phyloP scores from a whole-genome alignment of 2,888 invertebrate genomes.

The Neria commutata region DNA sequence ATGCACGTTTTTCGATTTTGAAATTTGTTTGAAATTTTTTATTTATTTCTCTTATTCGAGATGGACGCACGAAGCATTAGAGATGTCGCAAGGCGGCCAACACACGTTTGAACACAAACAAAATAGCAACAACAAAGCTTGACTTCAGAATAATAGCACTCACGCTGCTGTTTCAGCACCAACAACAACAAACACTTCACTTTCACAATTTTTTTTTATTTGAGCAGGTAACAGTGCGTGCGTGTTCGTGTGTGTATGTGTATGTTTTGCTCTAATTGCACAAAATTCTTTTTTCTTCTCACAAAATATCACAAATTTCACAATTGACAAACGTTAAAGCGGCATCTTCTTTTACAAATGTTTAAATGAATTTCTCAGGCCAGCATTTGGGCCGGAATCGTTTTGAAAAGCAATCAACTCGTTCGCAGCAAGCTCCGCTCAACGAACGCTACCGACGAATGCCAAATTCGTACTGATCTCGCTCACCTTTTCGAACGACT shows the following conservation, averaged over 20 bases:
- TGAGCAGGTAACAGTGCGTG: no score
- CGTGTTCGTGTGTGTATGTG: no score
- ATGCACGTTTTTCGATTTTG: not conserved
- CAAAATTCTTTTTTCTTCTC: no score
- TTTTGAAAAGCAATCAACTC: slow-evolving; percentile 13
- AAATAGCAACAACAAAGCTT: slow-evolving; percentile 9
- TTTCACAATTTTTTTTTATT: not conserved
- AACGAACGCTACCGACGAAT: slow-evolving; percentile 23
- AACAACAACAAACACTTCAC: slow-evolving; percentile 1
- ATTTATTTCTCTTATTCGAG: no score
- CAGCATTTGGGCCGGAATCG: slow-evolving; percentile 24
- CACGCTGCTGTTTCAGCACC: not conserved
- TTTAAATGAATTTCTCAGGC: not conserved
- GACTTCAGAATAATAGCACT: slow-evolving; percentile 3
- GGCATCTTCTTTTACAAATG: no score
- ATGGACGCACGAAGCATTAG: no score
- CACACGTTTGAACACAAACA: not conserved
- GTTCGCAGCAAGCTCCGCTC: slow-evolving; percentile 6
- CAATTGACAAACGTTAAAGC: slow-evolving; percentile 9
- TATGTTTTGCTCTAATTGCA: no score
- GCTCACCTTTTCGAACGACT: slow-evolving; percentile 19
- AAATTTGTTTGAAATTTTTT: not conserved
- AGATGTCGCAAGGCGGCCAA: no score
- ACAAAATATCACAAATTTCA: no score
- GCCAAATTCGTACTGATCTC: slow-evolving; percentile 27